Conservation (phyloP, 2,113 vertebrate species). For the Apus apus region DNA sequence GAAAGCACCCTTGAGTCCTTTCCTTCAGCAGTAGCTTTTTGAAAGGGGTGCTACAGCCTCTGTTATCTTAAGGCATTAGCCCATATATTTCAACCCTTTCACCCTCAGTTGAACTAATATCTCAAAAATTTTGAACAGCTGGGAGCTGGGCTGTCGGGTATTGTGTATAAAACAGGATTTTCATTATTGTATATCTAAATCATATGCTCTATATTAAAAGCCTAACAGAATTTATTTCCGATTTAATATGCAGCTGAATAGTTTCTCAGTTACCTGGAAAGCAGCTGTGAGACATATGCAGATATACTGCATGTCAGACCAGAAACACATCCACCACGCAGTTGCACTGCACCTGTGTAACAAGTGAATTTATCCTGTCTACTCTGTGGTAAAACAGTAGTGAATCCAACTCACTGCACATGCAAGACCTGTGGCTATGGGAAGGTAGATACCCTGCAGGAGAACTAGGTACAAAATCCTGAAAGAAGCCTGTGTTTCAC, state of each 20-base stretch:
- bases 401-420: background rate
- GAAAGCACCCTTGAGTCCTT: background rate
- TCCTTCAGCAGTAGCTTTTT: background rate
- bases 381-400: fast-evolving
- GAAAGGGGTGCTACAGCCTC: background rate
- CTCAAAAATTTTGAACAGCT: background rate
- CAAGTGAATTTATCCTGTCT: background rate
- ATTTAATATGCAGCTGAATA: background rate
- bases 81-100: background rate
- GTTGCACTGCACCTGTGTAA: background rate
- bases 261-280: background rate
- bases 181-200: background rate
- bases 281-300: constrained; percentile 8
- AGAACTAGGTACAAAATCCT: background rate
- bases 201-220: background rate
- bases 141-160: background rate
- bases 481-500: background rate
- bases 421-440: background rate
- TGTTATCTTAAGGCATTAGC: background rate
- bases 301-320: background rate
- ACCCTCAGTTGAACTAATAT: background rate
- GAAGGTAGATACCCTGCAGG: background rate
- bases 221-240: background rate
- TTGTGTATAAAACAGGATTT: background rate
- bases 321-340: background rate